These are phyloP conservation scores for Melanerpes formicivorus DNA, from an alignment of 2,113 vertebrate species.

Conservation along the genomic window DNA sequence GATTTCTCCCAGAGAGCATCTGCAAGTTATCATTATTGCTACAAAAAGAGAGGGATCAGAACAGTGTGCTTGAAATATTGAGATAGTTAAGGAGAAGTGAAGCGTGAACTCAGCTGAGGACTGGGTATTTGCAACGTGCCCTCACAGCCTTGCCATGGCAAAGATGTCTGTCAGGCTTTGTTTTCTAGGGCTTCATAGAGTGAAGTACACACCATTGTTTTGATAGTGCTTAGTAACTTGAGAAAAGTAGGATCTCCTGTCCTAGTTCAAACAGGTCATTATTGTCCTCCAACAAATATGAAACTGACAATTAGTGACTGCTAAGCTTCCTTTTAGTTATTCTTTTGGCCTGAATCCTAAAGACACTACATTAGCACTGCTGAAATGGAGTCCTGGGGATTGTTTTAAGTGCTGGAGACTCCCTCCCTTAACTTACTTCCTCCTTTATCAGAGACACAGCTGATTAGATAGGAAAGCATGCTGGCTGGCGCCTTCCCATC, in stretches of 20 bases:
- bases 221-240: not conserved
- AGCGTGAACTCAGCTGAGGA: not conserved
- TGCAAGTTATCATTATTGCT: not conserved
- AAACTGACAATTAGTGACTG: conserved; percentile 7
- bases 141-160: not conserved
- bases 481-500: conserved; percentile 76
- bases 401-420: conserved; percentile 69
- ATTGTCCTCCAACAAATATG: conserved; percentile 4
- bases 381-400: conserved; percentile 60
- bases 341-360: conserved; percentile 62
- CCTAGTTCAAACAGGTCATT: not conserved
- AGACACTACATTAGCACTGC: conserved; percentile 34
- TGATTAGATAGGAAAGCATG: conserved; percentile 75
- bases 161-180: not conserved
- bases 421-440: conserved; percentile 76
- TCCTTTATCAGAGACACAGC: conserved; percentile 68
- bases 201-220: accelerated
- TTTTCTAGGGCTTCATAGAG: not conserved
- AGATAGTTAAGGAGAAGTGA: not conserved
- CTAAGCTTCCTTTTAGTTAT: conserved; percentile 40
- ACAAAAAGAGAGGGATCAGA: not conserved
- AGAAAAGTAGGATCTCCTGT: not conserved
- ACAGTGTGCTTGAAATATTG: not conserved
- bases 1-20: not conserved
- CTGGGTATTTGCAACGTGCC: not conserved